Evolutionary conservation across 2,797 vertebrate species (phyloP).

Genomic region (Peromyscus aztecus): DNA sequence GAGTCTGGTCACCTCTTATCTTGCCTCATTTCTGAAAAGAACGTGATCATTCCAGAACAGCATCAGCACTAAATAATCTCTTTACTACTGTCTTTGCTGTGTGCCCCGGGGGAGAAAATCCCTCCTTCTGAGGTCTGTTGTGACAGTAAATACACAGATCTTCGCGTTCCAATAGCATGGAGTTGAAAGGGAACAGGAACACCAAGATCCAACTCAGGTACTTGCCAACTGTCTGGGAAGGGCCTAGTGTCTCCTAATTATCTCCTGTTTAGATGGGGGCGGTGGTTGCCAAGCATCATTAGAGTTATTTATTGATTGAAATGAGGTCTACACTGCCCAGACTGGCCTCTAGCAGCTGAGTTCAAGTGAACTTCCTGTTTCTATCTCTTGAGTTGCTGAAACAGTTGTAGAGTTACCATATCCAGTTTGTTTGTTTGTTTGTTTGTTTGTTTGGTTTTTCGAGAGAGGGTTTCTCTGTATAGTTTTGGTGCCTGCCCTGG

Average conservation of each 20-base stretch:
- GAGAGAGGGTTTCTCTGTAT: too few relatives aligned
- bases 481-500: too few relatives aligned
- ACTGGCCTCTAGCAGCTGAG: background rate
- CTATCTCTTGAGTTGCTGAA: background rate
- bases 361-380: background rate
- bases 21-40: background rate
- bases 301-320: background rate
- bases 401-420: background rate
- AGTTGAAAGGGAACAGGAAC: background rate
- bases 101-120: background rate
- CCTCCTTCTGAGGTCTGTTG: background rate
- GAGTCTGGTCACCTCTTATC: background rate
- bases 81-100: too few relatives aligned
- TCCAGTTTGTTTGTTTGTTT: background rate
- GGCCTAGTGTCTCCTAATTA: background rate
- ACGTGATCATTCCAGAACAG: background rate
- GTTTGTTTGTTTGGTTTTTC: too few relatives aligned
- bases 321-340: background rate
- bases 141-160: background rate
- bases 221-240: background rate
- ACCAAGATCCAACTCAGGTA: background rate
- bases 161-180: background rate
- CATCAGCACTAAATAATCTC: background rate
- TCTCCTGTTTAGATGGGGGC: background rate
- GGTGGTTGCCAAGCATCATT: background rate